Evolutionary conservation across 1,140 invertebrate genomes (phyloP), one percentile per base, ranked within the genome.

Genomic region (Camponotus vicinus): DNA sequence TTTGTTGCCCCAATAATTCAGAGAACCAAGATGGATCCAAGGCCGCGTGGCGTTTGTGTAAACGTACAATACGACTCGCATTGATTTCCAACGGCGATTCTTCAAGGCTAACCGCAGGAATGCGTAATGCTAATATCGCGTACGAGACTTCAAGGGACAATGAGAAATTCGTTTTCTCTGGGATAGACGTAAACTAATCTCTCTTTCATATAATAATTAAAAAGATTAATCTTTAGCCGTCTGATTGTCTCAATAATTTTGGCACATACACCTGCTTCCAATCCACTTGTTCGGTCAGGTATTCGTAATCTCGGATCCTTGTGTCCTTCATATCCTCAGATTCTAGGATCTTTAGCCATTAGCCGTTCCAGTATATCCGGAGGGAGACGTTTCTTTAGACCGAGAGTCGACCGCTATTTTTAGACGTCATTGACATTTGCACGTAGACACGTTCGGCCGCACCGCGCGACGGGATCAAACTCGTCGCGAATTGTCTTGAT

Each of bases 1-100:
- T 93, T 93, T 92, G 89, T 91, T 89, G 89, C 86, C 70, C 84
- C 86, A 90, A 92, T 92, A 92, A 92, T 92, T 90, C 88, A 88
- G 70, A 64, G 87, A 92, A 88, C 86, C 86, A 89, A 88, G 86
- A 76, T 84, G 87, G 67, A 89, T 78, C 27, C 91, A 92, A 92
- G 91, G 91, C 86, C 86, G 71, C 59, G 45, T 78, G 27, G 67
- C 34, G 66, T 86, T 85, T 80, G 61, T 85, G 82, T 77, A 42
- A 85, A 85, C 80, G 86, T 85, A 90, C 89, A 89, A 89, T 90
- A 89, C 85, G 75, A 82, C 70, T 86, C 79, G 71, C 88, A 88
- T 90, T 90, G 86, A 90, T 90, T 87, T 88, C 80, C 37, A 55
- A 83, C 69, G 40, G 13, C 55, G 40, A 78, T 37, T 78, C 45